These are phyloP conservation scores for Sinosuthora webbiana DNA, from an alignment of 2,113 vertebrate genomes.

Conservation along the genomic window DNA sequence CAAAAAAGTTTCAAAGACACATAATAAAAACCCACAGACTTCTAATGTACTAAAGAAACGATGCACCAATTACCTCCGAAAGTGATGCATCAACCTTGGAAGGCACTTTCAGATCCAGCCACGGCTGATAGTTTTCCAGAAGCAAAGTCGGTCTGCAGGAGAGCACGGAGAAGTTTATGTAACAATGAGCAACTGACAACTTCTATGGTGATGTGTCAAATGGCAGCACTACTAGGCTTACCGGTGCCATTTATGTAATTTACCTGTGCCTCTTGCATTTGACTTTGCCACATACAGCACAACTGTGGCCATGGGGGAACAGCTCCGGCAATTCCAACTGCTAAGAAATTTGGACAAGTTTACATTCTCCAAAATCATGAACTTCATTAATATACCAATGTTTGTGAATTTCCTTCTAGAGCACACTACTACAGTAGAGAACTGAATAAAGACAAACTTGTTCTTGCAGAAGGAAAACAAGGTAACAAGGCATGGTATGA, in stretches of 20 bases:
- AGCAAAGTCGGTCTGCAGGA: constrained; percentile 83
- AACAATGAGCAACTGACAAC: not conserved
- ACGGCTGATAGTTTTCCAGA: constrained; percentile 94
- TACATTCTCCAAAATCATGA: not conserved
- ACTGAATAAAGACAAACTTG: not conserved
- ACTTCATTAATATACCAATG: rapidly evolving
- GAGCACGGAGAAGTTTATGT: not conserved
- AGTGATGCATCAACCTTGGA: constrained; percentile 93
- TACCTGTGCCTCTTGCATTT: constrained; percentile 94
- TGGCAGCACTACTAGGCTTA: not conserved
- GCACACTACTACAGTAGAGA: not conserved
- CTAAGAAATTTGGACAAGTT: constrained; percentile 14
- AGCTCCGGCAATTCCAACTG: constrained; percentile 84
- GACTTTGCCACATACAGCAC: constrained; percentile 92
- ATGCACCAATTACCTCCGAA: constrained; percentile 82
- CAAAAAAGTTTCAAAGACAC: rapidly evolving
- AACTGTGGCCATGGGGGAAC: constrained; percentile 89
- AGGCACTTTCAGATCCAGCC: constrained; percentile 90
- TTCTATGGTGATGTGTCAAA: not conserved
- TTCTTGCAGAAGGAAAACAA: not conserved
- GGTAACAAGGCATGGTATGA: rapidly evolving
- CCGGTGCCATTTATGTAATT: not conserved
- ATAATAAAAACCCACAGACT: rapidly evolving
- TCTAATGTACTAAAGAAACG: not conserved
- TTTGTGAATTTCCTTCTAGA: not conserved